Conservation (phyloP, 2,888 invertebrate species). For the Hypomecis punctinalis region DNA sequence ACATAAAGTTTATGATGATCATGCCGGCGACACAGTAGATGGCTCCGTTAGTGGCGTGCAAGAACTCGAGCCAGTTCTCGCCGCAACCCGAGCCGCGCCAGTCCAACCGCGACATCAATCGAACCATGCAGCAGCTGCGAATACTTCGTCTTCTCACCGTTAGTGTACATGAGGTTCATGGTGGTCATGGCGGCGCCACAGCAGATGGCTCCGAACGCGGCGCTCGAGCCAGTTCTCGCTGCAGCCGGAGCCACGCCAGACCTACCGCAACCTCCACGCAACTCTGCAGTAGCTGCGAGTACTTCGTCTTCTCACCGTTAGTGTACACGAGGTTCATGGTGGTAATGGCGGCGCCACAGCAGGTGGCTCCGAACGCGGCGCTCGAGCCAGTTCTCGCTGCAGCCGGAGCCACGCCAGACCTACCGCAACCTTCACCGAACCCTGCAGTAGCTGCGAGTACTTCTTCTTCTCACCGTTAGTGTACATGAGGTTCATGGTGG, state of each 20-base stretch:
- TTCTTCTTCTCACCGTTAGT: constrained; percentile 78
- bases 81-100: constrained; percentile 73
- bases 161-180: constrained; percentile 83
- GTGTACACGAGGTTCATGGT: constrained; percentile 85
- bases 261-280: constrained; percentile 80
- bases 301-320: constrained; percentile 76
- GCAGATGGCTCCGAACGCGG: constrained; percentile 79
- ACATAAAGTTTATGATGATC: constrained; percentile 85
- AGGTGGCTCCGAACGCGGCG: constrained; percentile 77
- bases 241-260: constrained; percentile 73
- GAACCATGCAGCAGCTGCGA: constrained; percentile 77
- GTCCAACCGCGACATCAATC: constrained; percentile 77
- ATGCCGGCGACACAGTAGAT: constrained; percentile 83
- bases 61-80: constrained; percentile 85
- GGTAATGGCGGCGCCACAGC: constrained; percentile 83
- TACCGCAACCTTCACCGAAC: constrained; percentile 77
- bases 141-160: constrained; percentile 77
- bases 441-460: constrained; percentile 76
- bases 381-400: constrained; percentile 85
- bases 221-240: constrained; percentile 85
- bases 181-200: constrained; percentile 85
- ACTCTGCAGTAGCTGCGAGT: constrained; percentile 74
- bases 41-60: constrained; percentile 75
- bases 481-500: constrained; percentile 85
- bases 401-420: constrained; percentile 77